Base-by-base conservation (phyloP, 2,113 vertebrate species). In the Tretioscincus oriximinensis region DNA sequence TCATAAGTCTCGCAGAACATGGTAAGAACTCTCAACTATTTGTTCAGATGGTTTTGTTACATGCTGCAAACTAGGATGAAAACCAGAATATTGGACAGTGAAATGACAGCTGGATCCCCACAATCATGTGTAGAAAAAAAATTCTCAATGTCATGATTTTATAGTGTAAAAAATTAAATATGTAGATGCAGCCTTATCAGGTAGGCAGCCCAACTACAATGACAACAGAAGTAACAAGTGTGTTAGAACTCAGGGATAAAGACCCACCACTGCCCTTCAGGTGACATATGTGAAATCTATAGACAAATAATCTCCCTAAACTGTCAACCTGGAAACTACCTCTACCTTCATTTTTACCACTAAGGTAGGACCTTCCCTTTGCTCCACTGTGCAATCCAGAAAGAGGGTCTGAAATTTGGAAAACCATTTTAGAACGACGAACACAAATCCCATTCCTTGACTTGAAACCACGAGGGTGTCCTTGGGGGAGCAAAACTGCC, bases 401-500 rank as follows among this genome's bases (percentile, higher is more conserved):
- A 9, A 60, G 28, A 68, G 28, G 6, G 29, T 14, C 28, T 74
- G 49, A 49, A 68, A 58, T 65, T 11, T 4, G 47, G 47, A 29
- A 78, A 11, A 51, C 35, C 14, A 24, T 58, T 21, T 70, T 18
- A 22, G 14, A 31, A 70, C 7, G 9, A 63, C 41, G 28, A 60
- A 45, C 16, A 70, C n/a, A 12, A 26, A 35, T 29, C n/a, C 79
- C 21, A 31, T n/a, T 29, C 70, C 41, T 49, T 18, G 28, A 63
- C 63, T 69, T 51, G 60, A 51, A 66, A 16, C 69, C 28, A 80
- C 61, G 73, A 26, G 28, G 29, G n/a, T 70, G 71, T 79, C 67
- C 77, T 79, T 79, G 69, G 35, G 67, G 77, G 16, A 77, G 58
- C 69, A 71, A 69, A 69, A 69, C 87, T 29, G 28, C 29, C 14